Evolutionary conservation across 2,113 vertebrate species (phyloP).

Genomic region (Choloepus hoffmanni): DNA sequence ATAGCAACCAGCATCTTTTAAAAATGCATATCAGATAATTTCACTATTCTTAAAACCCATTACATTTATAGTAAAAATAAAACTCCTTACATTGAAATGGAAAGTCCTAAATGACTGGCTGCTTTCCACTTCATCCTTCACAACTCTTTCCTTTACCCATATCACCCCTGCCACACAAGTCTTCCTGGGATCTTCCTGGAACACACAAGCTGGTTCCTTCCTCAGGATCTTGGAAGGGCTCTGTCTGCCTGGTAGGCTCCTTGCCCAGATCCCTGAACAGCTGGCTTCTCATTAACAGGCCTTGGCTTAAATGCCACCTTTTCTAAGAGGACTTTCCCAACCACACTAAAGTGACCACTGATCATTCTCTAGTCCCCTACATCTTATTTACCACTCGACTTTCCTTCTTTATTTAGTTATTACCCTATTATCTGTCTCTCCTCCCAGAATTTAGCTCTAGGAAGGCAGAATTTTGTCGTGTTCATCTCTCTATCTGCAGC

Average conservation of each 20-base stretch:
- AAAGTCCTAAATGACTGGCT: neutral
- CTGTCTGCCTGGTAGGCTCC: neutral
- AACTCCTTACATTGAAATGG: neutral
- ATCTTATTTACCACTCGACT: neutral
- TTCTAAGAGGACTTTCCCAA: neutral
- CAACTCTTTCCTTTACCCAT: neutral
- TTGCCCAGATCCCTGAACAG: neutral
- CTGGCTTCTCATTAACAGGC: neutral
- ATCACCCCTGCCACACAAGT: too few species aligned
- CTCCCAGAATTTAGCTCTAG: neutral
- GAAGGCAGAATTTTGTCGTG: neutral
- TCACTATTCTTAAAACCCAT: neutral
- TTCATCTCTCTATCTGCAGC: neutral
- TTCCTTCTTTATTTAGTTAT: neutral
- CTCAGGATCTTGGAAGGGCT: neutral
- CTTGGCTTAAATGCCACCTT: neutral
- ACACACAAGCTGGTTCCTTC: neutral
- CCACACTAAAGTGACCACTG: neutral
- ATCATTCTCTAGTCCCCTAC: neutral
- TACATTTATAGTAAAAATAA: neutral
- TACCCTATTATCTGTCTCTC: neutral
- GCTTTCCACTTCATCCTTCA: neutral
- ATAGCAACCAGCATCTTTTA: neutral
- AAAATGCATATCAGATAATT: neutral
- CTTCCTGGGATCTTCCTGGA: neutral